Percentiles rank a stretch among this genome's conserved stretches.
These are phyloP conservation scores for Mastomys natalensis DNA, from an alignment of 2,113 vertebrate species.

Conservation along the genomic window DNA sequence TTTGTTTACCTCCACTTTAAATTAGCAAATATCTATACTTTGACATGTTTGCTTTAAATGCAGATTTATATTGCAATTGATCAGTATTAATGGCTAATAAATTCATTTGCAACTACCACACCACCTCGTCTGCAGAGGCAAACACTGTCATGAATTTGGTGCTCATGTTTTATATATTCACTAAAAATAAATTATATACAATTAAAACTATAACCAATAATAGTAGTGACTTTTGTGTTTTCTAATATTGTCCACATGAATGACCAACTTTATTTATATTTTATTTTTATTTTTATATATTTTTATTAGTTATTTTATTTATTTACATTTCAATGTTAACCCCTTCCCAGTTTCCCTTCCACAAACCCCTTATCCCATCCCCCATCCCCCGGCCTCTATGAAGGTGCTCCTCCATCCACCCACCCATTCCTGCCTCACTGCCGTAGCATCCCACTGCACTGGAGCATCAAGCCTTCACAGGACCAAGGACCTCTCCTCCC, in stretches of 20 bases:
- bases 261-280: constrained; percentile 10
- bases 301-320: too few relatives aligned
- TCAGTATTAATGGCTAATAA: constrained; percentile 30
- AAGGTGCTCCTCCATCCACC: too few relatives aligned
- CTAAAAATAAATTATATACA: constrained; percentile 19
- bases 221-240: constrained; percentile 32
- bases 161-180: not conserved
- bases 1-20: constrained; percentile 41
- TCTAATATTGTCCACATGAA: not conserved
- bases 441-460: too few relatives aligned
- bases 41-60: constrained; percentile 26
- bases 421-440: too few relatives aligned
- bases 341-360: too few relatives aligned
- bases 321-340: too few relatives aligned
- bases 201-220: constrained; percentile 1
- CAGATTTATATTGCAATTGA: constrained; percentile 25
- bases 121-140: not conserved
- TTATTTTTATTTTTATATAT: not conserved
- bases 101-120: constrained; percentile 22
- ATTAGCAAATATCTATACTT: constrained; percentile 50
- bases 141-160: constrained; percentile 32
- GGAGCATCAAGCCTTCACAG: too few relatives aligned
- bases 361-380: too few relatives aligned
- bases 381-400: too few relatives aligned
- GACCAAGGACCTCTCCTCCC: too few relatives aligned